Conservation (phyloP, 2,888 invertebrate species). For the Cantharis rufa region DNA sequence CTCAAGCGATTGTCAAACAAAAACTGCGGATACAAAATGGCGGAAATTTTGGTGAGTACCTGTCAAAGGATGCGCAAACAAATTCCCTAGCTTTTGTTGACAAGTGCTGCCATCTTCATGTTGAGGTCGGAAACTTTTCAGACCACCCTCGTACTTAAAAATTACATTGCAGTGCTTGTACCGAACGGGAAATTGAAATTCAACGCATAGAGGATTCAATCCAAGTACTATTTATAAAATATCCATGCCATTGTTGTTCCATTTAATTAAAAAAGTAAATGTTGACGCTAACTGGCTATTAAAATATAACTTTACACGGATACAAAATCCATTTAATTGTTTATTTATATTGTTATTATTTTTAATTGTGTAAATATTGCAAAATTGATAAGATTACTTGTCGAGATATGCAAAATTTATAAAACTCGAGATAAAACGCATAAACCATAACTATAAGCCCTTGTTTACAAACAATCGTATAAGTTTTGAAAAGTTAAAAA, state of each 20-base stretch:
- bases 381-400: background rate
- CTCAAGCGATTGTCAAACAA: too few species aligned
- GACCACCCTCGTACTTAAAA: too few species aligned
- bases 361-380: background rate
- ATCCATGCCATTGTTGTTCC: background rate
- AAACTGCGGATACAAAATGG: too few species aligned
- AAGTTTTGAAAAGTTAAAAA: background rate
- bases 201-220: background rate
- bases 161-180: background rate
- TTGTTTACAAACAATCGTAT: background rate
- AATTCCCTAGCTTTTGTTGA: too few species aligned
- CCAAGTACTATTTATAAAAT: background rate
- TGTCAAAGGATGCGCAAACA: too few species aligned
- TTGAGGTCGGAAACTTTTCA: too few species aligned
- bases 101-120: too few species aligned
- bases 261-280: background rate
- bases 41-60: too few species aligned
- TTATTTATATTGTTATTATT: background rate
- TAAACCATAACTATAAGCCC: background rate
- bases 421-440: background rate
- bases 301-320: background rate
- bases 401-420: background rate
- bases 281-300: background rate
- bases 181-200: background rate
- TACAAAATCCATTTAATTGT: background rate